Evolutionary conservation across 2,797 vertebrate species (phyloP), one percentile per base, ranked within the genome.

Genomic region (Ceyx erithaca): DNA sequence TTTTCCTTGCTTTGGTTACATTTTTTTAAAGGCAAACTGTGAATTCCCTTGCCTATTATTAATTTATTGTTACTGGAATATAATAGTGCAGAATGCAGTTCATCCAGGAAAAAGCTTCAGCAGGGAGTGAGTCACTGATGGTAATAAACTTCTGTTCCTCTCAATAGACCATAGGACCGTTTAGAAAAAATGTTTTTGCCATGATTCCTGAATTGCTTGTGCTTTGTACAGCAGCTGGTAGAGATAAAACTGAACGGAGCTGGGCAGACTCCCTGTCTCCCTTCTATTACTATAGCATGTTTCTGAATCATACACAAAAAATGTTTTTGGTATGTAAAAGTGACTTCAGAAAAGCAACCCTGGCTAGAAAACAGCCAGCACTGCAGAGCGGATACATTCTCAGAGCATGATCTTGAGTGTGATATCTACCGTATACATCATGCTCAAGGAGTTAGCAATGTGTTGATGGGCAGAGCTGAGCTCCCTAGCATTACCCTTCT

Each of bases 41-140:
- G 86, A 94, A 95, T 91, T 96, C 95, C 95, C 92, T 91, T 0
- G 43, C 80, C 78, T 89, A 94, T 91, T 96, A 96, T 92, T 95
- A 95, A 95, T 95, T 95, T 94, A 95, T 96, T 95, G 93, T 95
- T 96, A 93, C 93, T 95, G 95, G 96, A 96, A 96, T 72, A 80
- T 94, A 90, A 92, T 88, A 94, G 82, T 0, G 4, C 62, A 86
- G 78, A 93, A 92, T 0, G 1, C 49, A 90, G 91, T 80, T 93
- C 25, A 1, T 96, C 94, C 94, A 94, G 95, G 95, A 96, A 96
- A 96, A 96, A 89, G 43, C 91, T 96, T 93, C 87, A 96, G 45
- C 71, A 54, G 66, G 30, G 80, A 95, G 76, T 96, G 95, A 96
- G 83, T 96, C 96, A 96, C 6, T 70, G 83, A 88, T 93, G 95